Evolutionary conservation across 2,113 vertebrate genomes (phyloP), one percentile per base, ranked within the genome.

Genomic region (Herpailurus yagouaroundi): DNA sequence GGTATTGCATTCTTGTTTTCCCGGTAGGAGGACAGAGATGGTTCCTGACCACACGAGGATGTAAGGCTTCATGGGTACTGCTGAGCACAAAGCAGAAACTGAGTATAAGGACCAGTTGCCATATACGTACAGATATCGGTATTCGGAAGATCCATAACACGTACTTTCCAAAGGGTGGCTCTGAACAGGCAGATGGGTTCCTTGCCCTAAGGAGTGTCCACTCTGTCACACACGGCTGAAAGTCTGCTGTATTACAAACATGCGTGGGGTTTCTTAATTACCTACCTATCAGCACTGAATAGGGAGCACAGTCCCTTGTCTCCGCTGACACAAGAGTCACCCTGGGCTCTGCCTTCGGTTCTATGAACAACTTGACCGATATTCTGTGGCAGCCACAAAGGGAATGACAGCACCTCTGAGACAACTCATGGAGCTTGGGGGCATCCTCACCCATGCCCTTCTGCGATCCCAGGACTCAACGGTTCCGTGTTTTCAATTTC

Each of bases 401-500:
- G 64, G 19, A 31, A 27, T 18, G 48, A 41, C 15, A 3, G 1
- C 10, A 45, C 10, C 21, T 21, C 69, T 5, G 5, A 14, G 45
- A 27, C 33, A 1, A 21, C 48, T 29, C 93, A 29, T 29, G 7
- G 69, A 31, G 27, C 45, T 84, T 3, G 15, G 81, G 92, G 92
- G 45, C 80, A 68, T 60, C 88, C 74, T 92, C 57, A 11, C 45
- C 25, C 0, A 2, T 1, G 16, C 5, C n/a, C 57, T 66, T 41
- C 83, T 77, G 87, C 76, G 82, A 33, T 87, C 55, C 64, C 89
- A 45, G 80, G 15, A 18, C n/a, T 33, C 45, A 52, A 14, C 21
- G 10, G 64, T 52, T 84, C 88, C 81, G 27, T 90, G 81, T 95
- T 97, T 97, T 96, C 95, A 92, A 31, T 97, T 88, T 95, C 92